Percentiles rank a stretch among this genome's conserved stretches.
phyloP scores from a whole-genome alignment of 1,140 invertebrate genomes.

The Stegodyphus mimosarum region DNA sequence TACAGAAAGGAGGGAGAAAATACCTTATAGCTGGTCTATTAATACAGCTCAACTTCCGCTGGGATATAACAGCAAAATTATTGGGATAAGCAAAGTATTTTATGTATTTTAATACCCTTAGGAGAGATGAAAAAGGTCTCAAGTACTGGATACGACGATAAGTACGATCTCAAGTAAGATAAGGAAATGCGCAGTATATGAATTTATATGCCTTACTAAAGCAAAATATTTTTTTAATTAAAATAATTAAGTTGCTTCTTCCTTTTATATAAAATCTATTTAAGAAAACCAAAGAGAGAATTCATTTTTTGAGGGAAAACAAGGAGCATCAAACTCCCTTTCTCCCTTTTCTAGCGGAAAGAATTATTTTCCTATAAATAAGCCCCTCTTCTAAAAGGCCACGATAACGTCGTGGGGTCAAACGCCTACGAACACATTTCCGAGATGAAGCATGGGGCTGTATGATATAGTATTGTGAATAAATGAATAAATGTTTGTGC shows the following conservation, averaged over 20 bases:
- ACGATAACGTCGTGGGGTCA: slow-evolving; percentile 28
- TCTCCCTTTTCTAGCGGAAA: neutral
- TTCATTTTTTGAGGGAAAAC: neutral
- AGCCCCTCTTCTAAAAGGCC: slow-evolving; percentile 6
- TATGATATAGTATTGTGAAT: slow-evolving; percentile 39
- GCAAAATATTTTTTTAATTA: neutral
- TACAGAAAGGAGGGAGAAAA: too few relatives aligned
- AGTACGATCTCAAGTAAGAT: too few relatives aligned
- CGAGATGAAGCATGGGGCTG: slow-evolving; percentile 24
- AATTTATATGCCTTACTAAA: neutral
- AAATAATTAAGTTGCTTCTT: neutral
- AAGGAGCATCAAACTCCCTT: neutral
- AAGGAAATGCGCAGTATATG: neutral
- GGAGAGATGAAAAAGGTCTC: too few relatives aligned
- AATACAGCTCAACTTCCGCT: too few relatives aligned
- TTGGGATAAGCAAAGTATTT: too few relatives aligned
- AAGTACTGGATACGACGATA: too few relatives aligned
- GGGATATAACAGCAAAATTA: too few relatives aligned
- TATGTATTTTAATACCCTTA: too few relatives aligned
- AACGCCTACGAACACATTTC: slow-evolving; percentile 4
- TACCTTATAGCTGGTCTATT: too few relatives aligned
- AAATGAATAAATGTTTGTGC: slow-evolving; percentile 31
- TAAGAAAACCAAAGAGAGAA: neutral
- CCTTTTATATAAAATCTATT: neutral
- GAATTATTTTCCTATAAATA: slow-evolving; percentile 47